These are phyloP conservation scores for Melipona quadrifasciata DNA, from an alignment of 1,140 invertebrate genomes.

Conservation along the genomic window DNA sequence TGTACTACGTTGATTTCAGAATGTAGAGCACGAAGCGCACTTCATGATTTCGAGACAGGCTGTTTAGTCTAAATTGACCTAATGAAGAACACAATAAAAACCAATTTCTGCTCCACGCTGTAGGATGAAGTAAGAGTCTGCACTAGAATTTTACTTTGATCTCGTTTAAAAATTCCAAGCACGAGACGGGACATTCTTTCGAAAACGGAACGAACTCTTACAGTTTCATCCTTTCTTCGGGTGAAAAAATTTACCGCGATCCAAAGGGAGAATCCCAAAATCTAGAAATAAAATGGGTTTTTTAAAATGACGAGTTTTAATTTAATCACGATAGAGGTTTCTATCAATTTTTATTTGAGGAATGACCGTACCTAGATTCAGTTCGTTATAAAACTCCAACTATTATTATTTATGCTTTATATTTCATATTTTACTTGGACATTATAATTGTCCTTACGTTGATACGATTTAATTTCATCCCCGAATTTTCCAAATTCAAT, in stretches of 20 bases:
- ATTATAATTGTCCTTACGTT: no score
- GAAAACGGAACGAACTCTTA: background rate
- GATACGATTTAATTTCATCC: no score
- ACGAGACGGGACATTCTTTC: background rate
- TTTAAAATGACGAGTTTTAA: no score
- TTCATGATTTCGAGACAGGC: background rate
- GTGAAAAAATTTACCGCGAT: background rate
- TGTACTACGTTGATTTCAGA: constrained; percentile 15
- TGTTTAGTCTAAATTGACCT: background rate
- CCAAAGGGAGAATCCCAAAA: background rate
- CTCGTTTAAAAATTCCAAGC: background rate
- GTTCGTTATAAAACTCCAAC: no score
- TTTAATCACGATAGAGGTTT: no score
- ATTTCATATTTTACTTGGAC: no score
- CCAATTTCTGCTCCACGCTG: background rate
- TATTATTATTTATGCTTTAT: no score
- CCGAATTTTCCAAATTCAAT: no score
- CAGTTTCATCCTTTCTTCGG: background rate
- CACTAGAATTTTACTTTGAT: constrained; percentile 2
- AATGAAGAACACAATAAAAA: background rate
- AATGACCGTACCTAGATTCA: no score
- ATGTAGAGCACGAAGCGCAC: background rate
- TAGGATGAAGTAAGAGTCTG: background rate
- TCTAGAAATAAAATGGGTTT: background rate
- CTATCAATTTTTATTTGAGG: no score